Conservation (phyloP, 2,113 vertebrate genomes). For the Boulengeromyrus knoepffleri region DNA sequence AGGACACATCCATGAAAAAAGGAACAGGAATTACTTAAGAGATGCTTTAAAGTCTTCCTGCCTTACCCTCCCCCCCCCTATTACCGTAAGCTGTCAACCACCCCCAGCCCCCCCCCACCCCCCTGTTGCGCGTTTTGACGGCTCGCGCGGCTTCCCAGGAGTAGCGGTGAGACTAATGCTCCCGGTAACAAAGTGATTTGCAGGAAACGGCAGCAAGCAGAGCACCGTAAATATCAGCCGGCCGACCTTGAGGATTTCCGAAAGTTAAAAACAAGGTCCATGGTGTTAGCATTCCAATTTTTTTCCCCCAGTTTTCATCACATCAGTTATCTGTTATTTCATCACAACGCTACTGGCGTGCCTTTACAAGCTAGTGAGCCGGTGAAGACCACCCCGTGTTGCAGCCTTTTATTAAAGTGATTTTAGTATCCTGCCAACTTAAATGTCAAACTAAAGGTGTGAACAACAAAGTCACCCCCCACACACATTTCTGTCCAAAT, state of each 20-base stretch:
- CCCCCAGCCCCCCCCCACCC: conserved; percentile 52
- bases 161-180: conserved; percentile 55
- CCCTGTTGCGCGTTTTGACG: conserved; percentile 46
- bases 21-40: not conserved
- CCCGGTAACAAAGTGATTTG: conserved; percentile 48
- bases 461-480: not conserved
- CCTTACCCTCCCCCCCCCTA: conserved; percentile 35
- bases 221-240: conserved; percentile 36
- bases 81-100: conserved; percentile 60
- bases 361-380: not conserved
- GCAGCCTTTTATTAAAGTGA: not conserved
- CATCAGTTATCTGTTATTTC: not conserved
- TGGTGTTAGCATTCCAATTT: not conserved
- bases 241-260: conserved; percentile 2
- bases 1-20: not conserved
- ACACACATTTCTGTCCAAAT: not conserved
- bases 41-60: conserved; percentile 34
- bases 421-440: not conserved
- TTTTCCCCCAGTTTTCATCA: not conserved
- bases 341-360: not conserved
- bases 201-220: conserved; percentile 1
- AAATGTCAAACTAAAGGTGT: not conserved
- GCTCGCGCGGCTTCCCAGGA: conserved; percentile 44
- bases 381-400: not conserved
- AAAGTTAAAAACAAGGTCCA: conserved; percentile 5